Conservation (phyloP, 1,140 invertebrate species). For the Dendroctonus valens region DNA sequence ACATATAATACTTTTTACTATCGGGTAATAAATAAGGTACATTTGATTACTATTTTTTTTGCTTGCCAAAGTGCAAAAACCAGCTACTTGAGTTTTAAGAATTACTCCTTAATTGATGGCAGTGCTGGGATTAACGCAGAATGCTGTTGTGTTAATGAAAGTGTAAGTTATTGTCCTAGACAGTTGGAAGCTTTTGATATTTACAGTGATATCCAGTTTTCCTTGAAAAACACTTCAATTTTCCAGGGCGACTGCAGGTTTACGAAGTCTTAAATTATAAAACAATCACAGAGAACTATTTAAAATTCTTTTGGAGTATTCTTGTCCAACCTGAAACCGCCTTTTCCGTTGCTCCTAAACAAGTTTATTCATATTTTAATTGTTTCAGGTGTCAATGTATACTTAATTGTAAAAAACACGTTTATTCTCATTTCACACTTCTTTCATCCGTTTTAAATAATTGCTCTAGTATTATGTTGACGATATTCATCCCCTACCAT, state of each 20-base stretch:
- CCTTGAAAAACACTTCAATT: background rate
- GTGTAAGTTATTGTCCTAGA: no score
- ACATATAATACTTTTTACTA: slow-evolving; percentile 16
- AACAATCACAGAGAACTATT: slow-evolving; percentile 29
- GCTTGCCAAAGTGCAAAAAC: no score
- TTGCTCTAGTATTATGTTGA: no score
- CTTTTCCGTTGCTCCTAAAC: background rate
- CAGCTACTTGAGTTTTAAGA: no score
- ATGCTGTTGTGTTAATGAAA: no score
- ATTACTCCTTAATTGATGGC: no score
- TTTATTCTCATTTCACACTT: background rate
- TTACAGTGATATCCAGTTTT: background rate
- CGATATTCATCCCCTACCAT: background rate
- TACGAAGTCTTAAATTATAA: background rate
- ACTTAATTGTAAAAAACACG: background rate
- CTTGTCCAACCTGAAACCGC: slow-evolving; percentile 9
- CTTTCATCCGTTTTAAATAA: background rate
- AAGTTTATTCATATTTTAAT: background rate
- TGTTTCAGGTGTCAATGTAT: background rate
- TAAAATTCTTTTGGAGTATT: slow-evolving; percentile 19
- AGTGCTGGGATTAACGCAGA: no score
- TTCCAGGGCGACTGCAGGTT: background rate
- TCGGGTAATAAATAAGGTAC: no score
- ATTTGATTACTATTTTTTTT: no score
- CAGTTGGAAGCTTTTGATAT: no score